Evolutionary conservation across 37 sponge, comb jelly and placozoan genomes (phyloP).

Genomic region (Diacarnus erythraeanus): DNA sequence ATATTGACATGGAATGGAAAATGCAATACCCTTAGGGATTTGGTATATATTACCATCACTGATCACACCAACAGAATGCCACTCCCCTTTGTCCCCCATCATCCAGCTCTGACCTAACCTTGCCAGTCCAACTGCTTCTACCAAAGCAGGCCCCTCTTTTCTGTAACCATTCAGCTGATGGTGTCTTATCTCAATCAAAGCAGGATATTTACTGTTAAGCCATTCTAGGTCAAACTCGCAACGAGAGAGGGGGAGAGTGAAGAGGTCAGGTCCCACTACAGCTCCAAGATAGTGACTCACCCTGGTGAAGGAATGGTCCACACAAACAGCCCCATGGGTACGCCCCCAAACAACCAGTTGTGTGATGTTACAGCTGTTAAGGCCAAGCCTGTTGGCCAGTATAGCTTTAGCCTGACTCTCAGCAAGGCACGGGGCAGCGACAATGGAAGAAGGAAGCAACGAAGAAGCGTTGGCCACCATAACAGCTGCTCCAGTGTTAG

Average conservation of each 20-base stretch:
- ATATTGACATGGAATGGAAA: conserved; percentile 26
- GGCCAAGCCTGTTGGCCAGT: conserved; percentile 43
- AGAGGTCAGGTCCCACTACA: conserved; percentile 63
- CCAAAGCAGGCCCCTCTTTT: neutral
- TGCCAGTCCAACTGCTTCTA: conserved; percentile 35
- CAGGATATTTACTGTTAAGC: conserved; percentile 26
- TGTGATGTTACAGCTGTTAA: conserved; percentile 42
- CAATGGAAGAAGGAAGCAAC: conserved; percentile 1
- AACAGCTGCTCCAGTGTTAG: conserved; percentile 45
- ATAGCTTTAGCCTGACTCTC: conserved; percentile 53
- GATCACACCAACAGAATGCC: conserved; percentile 47
- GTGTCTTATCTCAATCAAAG: conserved; percentile 3
- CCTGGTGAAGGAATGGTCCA: neutral
- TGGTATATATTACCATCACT: conserved; percentile 7
- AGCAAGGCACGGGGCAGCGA: conserved; percentile 39
- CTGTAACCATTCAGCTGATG: conserved; percentile 1
- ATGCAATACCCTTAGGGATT: conserved; percentile 24
- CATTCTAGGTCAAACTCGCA: conserved; percentile 64
- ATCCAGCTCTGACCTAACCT: conserved; percentile 24
- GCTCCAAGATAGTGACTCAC: conserved; percentile 45
- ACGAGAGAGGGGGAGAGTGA: conserved; percentile 36
- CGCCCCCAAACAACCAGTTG: conserved; percentile 43
- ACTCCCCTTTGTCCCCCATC: conserved; percentile 21
- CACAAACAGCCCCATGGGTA: conserved; percentile 2
- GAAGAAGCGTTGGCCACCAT: conserved; percentile 42